Base-by-base conservation (phyloP, 2,888 invertebrate species). In the Lissocephala sabroskyi region DNA sequence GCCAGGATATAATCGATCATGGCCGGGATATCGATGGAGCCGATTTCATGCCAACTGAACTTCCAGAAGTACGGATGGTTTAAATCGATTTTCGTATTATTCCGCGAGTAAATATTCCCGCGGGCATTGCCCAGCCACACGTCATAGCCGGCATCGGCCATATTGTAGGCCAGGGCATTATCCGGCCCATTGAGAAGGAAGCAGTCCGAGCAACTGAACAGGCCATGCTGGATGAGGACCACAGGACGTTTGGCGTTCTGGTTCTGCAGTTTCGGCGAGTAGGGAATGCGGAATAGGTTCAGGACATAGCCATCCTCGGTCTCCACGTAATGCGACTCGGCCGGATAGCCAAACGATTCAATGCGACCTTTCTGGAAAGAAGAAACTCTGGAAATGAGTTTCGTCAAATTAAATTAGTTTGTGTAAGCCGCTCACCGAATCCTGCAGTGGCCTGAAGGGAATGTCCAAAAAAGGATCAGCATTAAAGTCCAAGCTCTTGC, bases 241-340 rank as follows among this genome's bases (percentile, higher is more conserved):
- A 66, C 80, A 7, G 88, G 92, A 73, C 80, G 87, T 56, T 66
- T 68, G 52, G 86, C 81, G 45, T 57, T 62, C 13, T 62, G 56
- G 48, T 77, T 79, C 41, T 61, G 51, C 44, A 91, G 57, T 37
- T 62, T 71, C n/a, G 79, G 71, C 7, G 81, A 80, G 41, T 81
- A 57, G 0, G 94, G 93, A 71, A 96, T 95, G 55, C 96, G 88
- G 75, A 95, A 95, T 40, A 96, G 60, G 1, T 90, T 90, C 39
- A 96, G 85, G 37, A 95, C 86, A 81, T 93, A 96, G 1, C 95
- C 95, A 82, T 96, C 96, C 18, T 89, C 87, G 0, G 96, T 96
- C 41, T 87, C 82, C 1, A 92, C 87, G 0, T 87, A 85, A 68
- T 94, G 92, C 1, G 89, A 87, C 83, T 94, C 93, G 0, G 90